Base-by-base conservation (phyloP, 1,140 invertebrate species). In the Drosophila oshimai region DNA sequence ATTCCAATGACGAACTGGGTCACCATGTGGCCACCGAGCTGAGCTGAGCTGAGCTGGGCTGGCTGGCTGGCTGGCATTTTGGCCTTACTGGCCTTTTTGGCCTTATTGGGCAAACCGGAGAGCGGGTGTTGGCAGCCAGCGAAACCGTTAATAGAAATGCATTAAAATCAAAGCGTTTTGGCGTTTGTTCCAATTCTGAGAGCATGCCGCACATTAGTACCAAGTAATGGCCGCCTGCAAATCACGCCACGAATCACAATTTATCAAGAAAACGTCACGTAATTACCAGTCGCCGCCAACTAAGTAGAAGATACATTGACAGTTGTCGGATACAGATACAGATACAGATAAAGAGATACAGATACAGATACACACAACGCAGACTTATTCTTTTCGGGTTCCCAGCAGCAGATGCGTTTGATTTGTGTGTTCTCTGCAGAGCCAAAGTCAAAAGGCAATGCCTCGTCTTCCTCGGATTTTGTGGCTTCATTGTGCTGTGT, bases 251-350 rank as follows among this genome's bases (percentile, higher is more conserved):
- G 54, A 87, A 81, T 77, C 77, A 77, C 65, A 87, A 88, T 88
- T 87, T 88, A 81, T 87, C 83, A 80, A 80, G 80, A 87, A 86
- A 88, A 88, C 81, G 83, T 87, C 81, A 87, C 81, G 81, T 87
- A 87, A 87, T 87, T 87, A 87, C 73, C 61, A 72, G 54, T 26
- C 41, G 28, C 54, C 58, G 61, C 22, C 46, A 50, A 71, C 60
- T 44, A 50, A 71, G 53, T 44, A 50, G 31, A 20, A 61, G 22
- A 45, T 37, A 54, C 55, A 57, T 57, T 57, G 53, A 46, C 53
- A 57, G 53, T 46, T 34, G 13, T 9, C 24, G 42, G 5, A 33
- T 17, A 24, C 15, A 42, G 9, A 31, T 13, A 18, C 13, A 54
- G 22, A 29, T 13, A 10, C 28, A 57, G 15, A 49, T 26, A 29